These are phyloP conservation scores for Caenorhabditis briggsae DNA, from an alignment of 1,140 invertebrate species.

Conservation along the genomic window DNA sequence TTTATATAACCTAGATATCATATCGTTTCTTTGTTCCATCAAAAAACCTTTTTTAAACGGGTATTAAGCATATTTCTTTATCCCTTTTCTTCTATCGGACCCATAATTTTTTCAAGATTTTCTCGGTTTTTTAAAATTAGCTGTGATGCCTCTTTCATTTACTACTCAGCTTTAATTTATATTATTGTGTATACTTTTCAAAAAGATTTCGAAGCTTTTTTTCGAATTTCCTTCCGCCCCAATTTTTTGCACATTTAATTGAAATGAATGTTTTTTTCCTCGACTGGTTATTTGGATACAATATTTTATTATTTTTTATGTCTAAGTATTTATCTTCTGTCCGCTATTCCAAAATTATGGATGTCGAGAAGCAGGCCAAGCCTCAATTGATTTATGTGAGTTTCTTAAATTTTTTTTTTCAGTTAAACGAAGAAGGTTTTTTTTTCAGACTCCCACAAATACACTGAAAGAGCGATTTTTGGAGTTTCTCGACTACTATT, in stretches of 20 bases:
- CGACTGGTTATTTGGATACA: background rate
- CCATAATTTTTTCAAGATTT: too few relatives aligned
- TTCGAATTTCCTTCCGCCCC: background rate
- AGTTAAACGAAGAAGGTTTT: too few relatives aligned
- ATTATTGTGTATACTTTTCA: too few relatives aligned
- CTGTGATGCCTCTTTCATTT: too few relatives aligned
- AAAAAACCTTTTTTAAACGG: too few relatives aligned
- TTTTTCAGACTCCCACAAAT: conserved; percentile 13
- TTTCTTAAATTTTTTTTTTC: background rate
- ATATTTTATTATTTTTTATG: background rate
- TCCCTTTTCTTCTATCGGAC: too few relatives aligned
- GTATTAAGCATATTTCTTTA: too few relatives aligned
- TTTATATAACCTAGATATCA: background rate
- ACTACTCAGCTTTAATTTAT: too few relatives aligned
- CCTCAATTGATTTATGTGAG: conserved; percentile 15
- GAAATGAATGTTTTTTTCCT: background rate
- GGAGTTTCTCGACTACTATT: conserved; percentile 17
- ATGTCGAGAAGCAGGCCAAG: background rate
- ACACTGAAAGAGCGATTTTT: background rate
- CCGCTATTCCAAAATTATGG: background rate
- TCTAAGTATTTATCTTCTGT: background rate
- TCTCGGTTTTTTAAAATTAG: too few relatives aligned
- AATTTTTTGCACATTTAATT: background rate
- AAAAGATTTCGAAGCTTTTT: too few relatives aligned
- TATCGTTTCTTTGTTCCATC: background rate